These are phyloP conservation scores for Otocyon megalotis DNA, from an alignment of 2,113 vertebrate species.

Conservation along the genomic window DNA sequence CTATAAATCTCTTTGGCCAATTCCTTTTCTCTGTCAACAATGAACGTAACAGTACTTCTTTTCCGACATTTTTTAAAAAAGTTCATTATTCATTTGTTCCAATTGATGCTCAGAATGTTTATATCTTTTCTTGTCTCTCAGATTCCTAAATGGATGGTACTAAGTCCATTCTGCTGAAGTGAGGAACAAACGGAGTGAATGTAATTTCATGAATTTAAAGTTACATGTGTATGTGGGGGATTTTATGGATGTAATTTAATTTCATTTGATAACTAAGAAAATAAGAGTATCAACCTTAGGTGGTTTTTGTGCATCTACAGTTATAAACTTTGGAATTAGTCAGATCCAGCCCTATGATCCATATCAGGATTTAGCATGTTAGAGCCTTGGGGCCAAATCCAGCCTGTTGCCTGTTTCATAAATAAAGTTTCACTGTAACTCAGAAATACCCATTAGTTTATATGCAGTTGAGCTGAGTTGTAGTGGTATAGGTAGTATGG, in stretches of 20 bases:
- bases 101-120: not conserved
- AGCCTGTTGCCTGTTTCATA: not conserved
- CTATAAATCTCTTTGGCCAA: not conserved
- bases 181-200: not conserved
- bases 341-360: not conserved
- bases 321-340: not conserved
- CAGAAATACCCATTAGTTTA: not conserved
- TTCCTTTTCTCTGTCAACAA: not conserved
- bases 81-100: not conserved
- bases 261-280: not conserved
- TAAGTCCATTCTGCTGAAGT: not conserved
- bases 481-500: not conserved
- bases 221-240: not conserved
- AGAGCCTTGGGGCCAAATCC: not conserved
- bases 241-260: not conserved
- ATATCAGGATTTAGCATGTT: not conserved
- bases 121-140: not conserved
- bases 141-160: not conserved
- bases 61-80: not conserved
- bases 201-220: slow-evolving; percentile 44
- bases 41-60: not conserved
- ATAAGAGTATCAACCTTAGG: not conserved
- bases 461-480: not conserved
- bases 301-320: not conserved
- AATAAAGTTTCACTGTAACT: not conserved